Conservation (phyloP, 1,140 invertebrate genomes). For the Littorina saxatilis region DNA sequence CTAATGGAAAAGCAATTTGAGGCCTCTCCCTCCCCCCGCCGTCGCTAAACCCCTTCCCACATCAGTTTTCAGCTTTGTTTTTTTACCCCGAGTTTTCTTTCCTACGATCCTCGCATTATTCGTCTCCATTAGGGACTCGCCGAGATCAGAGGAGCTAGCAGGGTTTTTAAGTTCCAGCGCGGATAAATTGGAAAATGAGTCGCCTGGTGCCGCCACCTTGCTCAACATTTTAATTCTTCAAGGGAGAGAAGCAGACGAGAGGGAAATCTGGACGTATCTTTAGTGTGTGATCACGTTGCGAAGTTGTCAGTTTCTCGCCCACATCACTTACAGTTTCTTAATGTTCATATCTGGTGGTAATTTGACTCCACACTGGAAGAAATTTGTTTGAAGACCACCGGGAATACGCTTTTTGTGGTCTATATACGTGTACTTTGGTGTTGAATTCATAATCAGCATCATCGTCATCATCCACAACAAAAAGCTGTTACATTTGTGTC, state of each 20-base stretch:
- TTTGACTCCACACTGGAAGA: background rate
- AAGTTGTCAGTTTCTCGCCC: background rate
- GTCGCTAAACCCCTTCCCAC: background rate
- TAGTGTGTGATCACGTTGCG: background rate
- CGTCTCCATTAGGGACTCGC: background rate
- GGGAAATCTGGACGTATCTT: too few species aligned
- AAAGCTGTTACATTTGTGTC: too few species aligned
- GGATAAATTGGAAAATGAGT: background rate
- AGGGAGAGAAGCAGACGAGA: background rate
- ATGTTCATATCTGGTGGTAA: background rate
- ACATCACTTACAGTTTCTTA: background rate
- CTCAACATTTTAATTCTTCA: background rate
- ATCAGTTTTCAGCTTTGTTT: background rate
- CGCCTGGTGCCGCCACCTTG: background rate
- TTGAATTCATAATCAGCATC: too few species aligned
- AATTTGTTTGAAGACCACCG: background rate
- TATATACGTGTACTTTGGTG: too few species aligned
- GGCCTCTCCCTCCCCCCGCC: too few species aligned
- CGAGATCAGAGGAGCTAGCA: background rate
- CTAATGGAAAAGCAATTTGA: slow-evolving; percentile 18
- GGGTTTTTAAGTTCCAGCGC: background rate
- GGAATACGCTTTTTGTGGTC: background rate
- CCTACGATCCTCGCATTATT: background rate
- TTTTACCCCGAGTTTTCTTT: background rate
- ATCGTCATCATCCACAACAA: too few species aligned